These are phyloP conservation scores for Andrena trimmerana DNA, from an alignment of 2,888 invertebrate genomes.

Conservation along the genomic window DNA sequence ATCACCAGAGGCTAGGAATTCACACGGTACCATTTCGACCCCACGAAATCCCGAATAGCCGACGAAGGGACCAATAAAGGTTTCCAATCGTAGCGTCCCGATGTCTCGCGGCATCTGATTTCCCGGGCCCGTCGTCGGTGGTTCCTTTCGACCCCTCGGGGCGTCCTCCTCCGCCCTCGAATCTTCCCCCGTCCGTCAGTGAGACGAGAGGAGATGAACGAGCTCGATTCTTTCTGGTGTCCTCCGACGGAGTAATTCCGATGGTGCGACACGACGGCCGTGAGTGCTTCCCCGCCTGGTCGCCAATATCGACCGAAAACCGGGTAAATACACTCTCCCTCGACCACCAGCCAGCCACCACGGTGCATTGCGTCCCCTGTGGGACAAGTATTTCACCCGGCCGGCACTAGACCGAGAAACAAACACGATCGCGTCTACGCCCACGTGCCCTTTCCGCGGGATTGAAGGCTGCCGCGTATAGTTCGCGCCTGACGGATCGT, in stretches of 20 bases:
- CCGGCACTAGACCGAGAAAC: conserved; percentile 60
- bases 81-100: conserved; percentile 21
- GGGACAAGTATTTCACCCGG: conserved; percentile 54
- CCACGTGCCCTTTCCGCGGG: conserved; percentile 16
- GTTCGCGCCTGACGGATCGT: conserved; percentile 37
- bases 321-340: conserved; percentile 65
- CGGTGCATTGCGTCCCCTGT: conserved; percentile 57
- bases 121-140: background rate
- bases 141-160: background rate
- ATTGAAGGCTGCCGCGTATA: conserved; percentile 26
- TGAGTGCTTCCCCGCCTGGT: conserved; percentile 26
- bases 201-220: conserved; percentile 25
- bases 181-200: background rate
- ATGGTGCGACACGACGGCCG: conserved; percentile 54
- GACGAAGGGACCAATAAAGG: conserved; percentile 44
- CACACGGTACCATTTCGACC: background rate
- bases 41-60: background rate
- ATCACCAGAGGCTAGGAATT: conserved; percentile 14
- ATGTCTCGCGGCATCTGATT: conserved; percentile 47
- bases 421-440: conserved; percentile 48
- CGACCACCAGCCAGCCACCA: conserved; percentile 15
- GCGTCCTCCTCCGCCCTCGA: background rate
- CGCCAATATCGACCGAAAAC: conserved; percentile 71
- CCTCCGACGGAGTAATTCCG: conserved; percentile 57
- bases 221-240: conserved; percentile 38